Conservation (phyloP, 2,888 invertebrate species). For the Pachycephus smyrnensis region DNA sequence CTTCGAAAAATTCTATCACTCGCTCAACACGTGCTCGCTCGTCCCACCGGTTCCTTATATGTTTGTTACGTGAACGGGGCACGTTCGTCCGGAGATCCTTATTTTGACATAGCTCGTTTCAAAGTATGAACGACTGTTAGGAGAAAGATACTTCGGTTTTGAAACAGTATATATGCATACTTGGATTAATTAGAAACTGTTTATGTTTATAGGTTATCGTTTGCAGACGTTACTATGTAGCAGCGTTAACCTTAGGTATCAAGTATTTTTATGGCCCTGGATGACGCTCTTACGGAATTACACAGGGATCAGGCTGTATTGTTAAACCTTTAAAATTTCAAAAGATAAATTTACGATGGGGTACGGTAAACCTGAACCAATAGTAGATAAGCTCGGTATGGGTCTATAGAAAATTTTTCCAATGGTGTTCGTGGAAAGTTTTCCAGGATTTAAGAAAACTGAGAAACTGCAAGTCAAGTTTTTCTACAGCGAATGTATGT, state of each 20-base stretch:
- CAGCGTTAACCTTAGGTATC: neutral
- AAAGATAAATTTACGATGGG: neutral
- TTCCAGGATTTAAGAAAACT: neutral
- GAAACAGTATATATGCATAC: neutral
- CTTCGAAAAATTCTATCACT: slow-evolving; percentile 45
- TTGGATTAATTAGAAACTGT: neutral
- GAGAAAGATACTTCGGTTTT: neutral
- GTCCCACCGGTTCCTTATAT: slow-evolving; percentile 13
- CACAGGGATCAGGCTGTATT: neutral
- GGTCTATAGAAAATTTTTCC: neutral
- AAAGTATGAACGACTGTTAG: neutral
- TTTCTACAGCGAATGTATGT: neutral
- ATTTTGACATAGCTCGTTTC: neutral
- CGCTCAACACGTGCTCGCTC: slow-evolving; percentile 54
- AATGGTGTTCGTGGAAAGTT: neutral
- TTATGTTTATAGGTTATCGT: neutral
- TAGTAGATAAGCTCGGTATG: neutral
- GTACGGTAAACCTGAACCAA: neutral
- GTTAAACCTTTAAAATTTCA: neutral
- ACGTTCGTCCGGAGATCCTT: neutral
- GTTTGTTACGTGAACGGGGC: neutral
- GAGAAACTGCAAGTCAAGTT: neutral
- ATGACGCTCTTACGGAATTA: neutral
- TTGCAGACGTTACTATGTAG: neutral
- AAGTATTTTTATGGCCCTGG: neutral